Base-by-base conservation (phyloP, 2,888 invertebrate species). In the Chironomus tentans region DNA sequence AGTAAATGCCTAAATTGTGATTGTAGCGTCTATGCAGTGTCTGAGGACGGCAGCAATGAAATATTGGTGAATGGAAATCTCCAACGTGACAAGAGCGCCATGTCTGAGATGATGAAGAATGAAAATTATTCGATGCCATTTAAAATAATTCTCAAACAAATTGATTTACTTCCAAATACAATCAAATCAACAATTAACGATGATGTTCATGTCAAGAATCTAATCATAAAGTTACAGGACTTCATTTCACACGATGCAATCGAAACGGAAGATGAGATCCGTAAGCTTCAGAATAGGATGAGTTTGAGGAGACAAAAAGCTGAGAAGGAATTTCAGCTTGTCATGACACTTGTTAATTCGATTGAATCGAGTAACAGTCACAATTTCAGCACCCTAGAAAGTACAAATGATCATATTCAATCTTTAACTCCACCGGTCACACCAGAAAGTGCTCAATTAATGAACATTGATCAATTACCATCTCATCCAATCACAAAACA, bases 91-190 rank as follows among this genome's bases (percentile, higher is more conserved):
- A 18, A 47, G 48, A 62, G 5, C 47, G 18, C 28, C 47, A n/a
- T 74, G 10, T n/a, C 15, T n/a, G 62, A 13, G 47, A 74, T 68
- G 68, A 61, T 18, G 68, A 65, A 47, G 1, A 21, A 62, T 76
- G 56, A 68, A n/a, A 69, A 76, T 13, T 76, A 69, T 61, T 68
- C 76, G 28, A 18, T 69, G 56, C 68, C 69, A 69, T 76, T 56
- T 48, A 69, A 76, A 76, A 50, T 76, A 18, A 69, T 76, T 38
- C 56, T 76, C 15, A 76, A 76, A 24, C 76, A 50, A 50, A 22
- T 76, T 4, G 76, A 65, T 15, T 22, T 38, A 4, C 65, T 61
- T 62, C 48, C 22, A 10, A 22, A 28, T 15, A 50, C 12, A 47
- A 70, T 15, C 38, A 28, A 15, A 21, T n/a, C 21, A 10, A n/a